These are phyloP conservation scores for Bombus ignitus DNA, from an alignment of 1,140 invertebrate genomes.

Conservation along the genomic window DNA sequence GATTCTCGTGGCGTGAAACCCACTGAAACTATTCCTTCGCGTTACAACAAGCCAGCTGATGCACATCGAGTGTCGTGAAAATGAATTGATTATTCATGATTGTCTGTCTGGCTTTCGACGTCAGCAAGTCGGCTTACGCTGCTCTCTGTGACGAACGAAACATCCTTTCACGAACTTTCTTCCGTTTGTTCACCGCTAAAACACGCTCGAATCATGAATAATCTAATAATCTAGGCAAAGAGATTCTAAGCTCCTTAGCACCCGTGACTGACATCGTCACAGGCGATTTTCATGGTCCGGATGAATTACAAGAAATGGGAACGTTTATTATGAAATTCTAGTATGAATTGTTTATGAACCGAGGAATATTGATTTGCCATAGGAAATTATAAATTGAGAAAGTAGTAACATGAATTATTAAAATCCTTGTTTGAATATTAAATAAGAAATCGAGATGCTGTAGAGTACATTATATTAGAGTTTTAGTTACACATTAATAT, in stretches of 20 bases:
- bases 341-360: background rate
- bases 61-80: background rate
- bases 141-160: constrained; percentile 1
- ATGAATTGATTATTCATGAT: constrained; percentile 48
- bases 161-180: background rate
- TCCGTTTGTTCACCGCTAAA: background rate
- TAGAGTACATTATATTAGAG: background rate
- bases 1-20: background rate
- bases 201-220: constrained; percentile 24
- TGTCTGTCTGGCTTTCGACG: constrained; percentile 18
- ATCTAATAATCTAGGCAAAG: constrained; percentile 17
- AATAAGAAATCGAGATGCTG: rapidly evolving
- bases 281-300: background rate
- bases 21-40: background rate
- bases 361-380: too few species aligned
- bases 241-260: constrained; percentile 19
- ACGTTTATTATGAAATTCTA: background rate
- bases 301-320: too few species aligned
- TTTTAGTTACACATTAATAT: background rate
- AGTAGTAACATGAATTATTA: background rate
- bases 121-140: constrained; percentile 2
- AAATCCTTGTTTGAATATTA: background rate
- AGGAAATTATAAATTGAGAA: background rate
- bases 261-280: background rate
- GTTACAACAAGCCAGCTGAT: background rate